These are phyloP conservation scores for Leistus spinibarbis DNA, from an alignment of 2,888 invertebrate genomes.

Conservation along the genomic window DNA sequence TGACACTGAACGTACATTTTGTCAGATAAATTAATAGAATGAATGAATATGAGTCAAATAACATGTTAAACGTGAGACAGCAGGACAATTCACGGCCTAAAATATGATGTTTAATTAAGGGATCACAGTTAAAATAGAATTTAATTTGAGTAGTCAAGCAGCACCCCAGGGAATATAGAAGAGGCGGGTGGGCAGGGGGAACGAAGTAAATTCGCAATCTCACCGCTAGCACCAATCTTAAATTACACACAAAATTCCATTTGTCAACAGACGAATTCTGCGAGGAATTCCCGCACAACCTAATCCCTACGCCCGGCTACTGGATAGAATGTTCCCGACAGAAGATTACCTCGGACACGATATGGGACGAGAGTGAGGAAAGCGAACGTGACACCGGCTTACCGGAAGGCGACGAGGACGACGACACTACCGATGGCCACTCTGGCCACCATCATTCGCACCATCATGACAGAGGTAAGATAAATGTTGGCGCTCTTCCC, in stretches of 20 bases:
- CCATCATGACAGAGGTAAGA: constrained; percentile 54
- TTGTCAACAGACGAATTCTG: constrained; percentile 81
- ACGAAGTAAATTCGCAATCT: not conserved
- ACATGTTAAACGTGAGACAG: not conserved
- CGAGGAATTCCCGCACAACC: constrained; percentile 89
- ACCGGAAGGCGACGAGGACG: constrained; percentile 58
- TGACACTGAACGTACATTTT: not conserved
- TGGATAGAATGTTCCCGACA: constrained; percentile 96
- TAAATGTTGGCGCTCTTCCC: too few species aligned
- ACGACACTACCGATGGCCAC: constrained; percentile 52
- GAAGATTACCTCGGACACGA: constrained; percentile 80
- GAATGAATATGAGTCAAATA: too few species aligned
- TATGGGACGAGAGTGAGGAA: constrained; percentile 78
- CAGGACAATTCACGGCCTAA: not conserved
- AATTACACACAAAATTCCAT: not conserved
- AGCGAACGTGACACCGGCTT: constrained; percentile 73
- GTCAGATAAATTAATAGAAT: not conserved
- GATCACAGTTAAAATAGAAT: not conserved
- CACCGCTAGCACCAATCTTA: not conserved
- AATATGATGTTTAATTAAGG: not conserved
- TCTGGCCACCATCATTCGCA: constrained; percentile 52
- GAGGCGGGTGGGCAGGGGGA: not conserved
- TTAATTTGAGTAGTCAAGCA: not conserved
- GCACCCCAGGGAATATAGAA: not conserved
- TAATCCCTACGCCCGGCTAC: constrained; percentile 90